Percentiles rank a stretch among this genome's conserved stretches.
Conservation (phyloP, 2,113 vertebrate genomes). For the Nycticebus coucang region DNA sequence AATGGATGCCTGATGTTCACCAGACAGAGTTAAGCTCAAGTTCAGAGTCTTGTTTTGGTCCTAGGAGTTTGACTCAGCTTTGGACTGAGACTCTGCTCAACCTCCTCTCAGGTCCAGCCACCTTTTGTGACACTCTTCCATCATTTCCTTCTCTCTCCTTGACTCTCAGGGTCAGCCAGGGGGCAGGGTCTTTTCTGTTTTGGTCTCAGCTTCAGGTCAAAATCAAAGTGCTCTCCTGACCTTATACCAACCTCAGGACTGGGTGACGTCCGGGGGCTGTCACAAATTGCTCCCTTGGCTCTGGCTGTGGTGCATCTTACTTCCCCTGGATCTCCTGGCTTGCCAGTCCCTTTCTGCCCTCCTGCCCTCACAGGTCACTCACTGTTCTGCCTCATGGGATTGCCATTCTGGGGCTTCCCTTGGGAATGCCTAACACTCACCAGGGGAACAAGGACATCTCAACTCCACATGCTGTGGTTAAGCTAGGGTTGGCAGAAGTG, state of each 20-base stretch:
- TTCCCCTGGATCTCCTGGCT: neutral
- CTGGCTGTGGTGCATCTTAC: too few relatives aligned
- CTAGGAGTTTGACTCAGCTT: neutral
- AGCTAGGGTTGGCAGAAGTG: neutral
- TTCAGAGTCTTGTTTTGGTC: neutral
- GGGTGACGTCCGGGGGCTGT: neutral
- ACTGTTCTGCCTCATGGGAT: neutral
- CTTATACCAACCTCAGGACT: neutral
- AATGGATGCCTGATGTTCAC: fast-evolving
- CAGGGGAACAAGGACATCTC: neutral
- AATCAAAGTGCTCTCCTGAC: neutral
- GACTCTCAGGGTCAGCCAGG: neutral
- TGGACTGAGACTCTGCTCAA: neutral
- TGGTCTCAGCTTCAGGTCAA: neutral
- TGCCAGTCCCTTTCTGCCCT: neutral
- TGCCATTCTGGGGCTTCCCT: neutral
- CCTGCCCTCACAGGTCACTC: neutral
- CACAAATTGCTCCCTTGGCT: neutral
- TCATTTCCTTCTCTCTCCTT: neutral
- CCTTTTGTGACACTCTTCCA: neutral
- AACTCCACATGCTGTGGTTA: fast-evolving
- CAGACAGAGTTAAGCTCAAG: neutral
- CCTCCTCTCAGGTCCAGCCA: fast-evolving
- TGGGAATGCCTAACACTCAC: neutral
- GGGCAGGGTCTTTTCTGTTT: neutral